A percentile compares a stretch with the other conserved stretches of the same genome.
Conservation (phyloP, 2,888 invertebrate genomes). For the Rhamphomyia laevipes region DNA sequence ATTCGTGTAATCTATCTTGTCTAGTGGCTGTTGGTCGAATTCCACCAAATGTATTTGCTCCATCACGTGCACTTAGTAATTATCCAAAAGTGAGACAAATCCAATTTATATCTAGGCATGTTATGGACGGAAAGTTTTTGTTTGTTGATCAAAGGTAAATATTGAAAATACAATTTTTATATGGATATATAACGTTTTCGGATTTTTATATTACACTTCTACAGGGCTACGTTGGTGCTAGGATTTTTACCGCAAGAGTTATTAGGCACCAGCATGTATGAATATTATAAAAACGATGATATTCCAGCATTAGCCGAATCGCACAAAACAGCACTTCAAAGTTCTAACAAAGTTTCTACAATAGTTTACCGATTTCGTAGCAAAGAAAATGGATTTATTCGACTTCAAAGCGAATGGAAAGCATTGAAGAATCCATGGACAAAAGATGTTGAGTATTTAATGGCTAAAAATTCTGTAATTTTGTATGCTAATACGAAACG, state of each 20-base stretch:
- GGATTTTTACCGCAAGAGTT: slow-evolving; percentile 90
- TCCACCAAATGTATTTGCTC: slow-evolving; percentile 45
- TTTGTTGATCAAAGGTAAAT: slow-evolving; percentile 80
- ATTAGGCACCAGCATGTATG: slow-evolving; percentile 84
- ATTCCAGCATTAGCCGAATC: slow-evolving; percentile 66
- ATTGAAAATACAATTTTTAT: not conserved
- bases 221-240: slow-evolving; percentile 73
- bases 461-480: slow-evolving; percentile 73
- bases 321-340: slow-evolving; percentile 66
- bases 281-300: slow-evolving; percentile 77
- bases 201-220: slow-evolving; percentile 17
- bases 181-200: not conserved
- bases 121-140: slow-evolving; percentile 82
- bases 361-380: slow-evolving; percentile 67
- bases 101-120: slow-evolving; percentile 73
- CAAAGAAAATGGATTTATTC: slow-evolving; percentile 59
- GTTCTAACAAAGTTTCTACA: slow-evolving; percentile 50
- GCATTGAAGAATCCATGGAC: slow-evolving; percentile 93
- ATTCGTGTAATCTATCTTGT: slow-evolving; percentile 63
- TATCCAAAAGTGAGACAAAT: slow-evolving; percentile 47
- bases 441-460: slow-evolving; percentile 82
- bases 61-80: slow-evolving; percentile 40
- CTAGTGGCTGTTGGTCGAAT: slow-evolving; percentile 78
- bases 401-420: slow-evolving; percentile 74
- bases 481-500: slow-evolving; percentile 34